Percentiles rank a stretch among this genome's conserved stretches.
Evolutionary conservation across 1,140 invertebrate species (phyloP).

Genomic region (Musca domestica): DNA sequence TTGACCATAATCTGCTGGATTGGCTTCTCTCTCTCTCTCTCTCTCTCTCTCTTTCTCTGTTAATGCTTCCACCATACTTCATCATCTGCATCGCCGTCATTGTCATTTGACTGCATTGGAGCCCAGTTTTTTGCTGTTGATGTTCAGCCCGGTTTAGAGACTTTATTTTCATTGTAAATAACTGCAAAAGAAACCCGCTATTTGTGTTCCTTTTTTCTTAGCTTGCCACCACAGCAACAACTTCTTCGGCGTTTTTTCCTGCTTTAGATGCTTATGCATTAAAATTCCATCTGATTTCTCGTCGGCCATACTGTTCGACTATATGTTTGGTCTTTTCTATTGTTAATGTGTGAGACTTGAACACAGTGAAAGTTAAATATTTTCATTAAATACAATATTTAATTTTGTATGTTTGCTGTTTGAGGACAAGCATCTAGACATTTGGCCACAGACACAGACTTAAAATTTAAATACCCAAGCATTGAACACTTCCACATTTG

Average conservation of each 20-base stretch:
- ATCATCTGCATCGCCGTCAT: neutral
- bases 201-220: neutral
- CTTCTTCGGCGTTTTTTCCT: neutral
- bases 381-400: too few relatives aligned
- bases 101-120: neutral
- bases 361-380: too few relatives aligned
- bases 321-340: too few relatives aligned
- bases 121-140: conserved; percentile 3
- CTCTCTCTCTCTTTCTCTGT: too few relatives aligned
- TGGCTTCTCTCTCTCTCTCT: neutral
- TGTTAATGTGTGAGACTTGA: too few relatives aligned
- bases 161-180: conserved; percentile 23
- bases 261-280: neutral
- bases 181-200: conserved; percentile 16
- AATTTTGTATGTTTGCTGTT: too few relatives aligned
- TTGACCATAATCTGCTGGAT: neutral
- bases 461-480: too few relatives aligned
- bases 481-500: too few relatives aligned
- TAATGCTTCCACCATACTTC: neutral
- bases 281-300: neutral
- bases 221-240: neutral
- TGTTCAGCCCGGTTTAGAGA: conserved; percentile 4
- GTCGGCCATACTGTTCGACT: too few relatives aligned
- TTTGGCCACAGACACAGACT: too few relatives aligned
- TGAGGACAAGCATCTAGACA: too few relatives aligned